Percentiles rank a stretch among this genome's conserved stretches.
Evolutionary conservation across 2,888 invertebrate genomes (phyloP).

Genomic region (Drosophila phalerata): DNA sequence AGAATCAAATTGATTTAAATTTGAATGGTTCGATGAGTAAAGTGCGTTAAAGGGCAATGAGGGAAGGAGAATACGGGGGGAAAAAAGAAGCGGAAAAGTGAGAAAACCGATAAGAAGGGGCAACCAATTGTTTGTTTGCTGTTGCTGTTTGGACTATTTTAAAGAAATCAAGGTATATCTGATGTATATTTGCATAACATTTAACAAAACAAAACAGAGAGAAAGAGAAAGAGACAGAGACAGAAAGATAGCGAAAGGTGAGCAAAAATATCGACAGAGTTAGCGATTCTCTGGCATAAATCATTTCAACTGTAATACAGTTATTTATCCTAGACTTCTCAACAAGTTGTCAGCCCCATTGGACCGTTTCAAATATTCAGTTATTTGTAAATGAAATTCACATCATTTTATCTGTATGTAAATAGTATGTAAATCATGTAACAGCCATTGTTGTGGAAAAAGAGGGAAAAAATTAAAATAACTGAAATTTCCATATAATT

Average conservation of each 20-base stretch:
- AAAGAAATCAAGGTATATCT: slow-evolving; percentile 13
- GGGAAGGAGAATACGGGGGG: background rate
- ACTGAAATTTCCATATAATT: slow-evolving; percentile 18
- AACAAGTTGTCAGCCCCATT: slow-evolving; percentile 16
- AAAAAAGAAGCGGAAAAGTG: slow-evolving; percentile 41
- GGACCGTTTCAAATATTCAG: background rate
- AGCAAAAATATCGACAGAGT: background rate
- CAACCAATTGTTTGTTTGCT: slow-evolving; percentile 36
- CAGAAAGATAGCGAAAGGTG: background rate
- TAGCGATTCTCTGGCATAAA: slow-evolving; percentile 8
- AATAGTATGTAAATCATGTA: slow-evolving; percentile 18
- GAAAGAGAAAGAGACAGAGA: background rate
- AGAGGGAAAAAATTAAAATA: background rate
- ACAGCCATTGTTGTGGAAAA: slow-evolving; percentile 8
- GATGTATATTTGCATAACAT: slow-evolving; percentile 52
- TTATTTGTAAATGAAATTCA: slow-evolving; percentile 23
- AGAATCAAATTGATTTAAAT: slow-evolving; percentile 82
- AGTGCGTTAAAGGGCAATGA: slow-evolving; percentile 45
- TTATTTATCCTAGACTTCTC: slow-evolving; percentile 4
- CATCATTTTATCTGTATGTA: slow-evolving; percentile 7
- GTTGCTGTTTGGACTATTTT: slow-evolving; percentile 14
- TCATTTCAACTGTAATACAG: slow-evolving; percentile 10
- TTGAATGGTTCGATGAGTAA: slow-evolving; percentile 75
- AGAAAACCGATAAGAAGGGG: slow-evolving; percentile 56
- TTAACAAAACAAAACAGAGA: slow-evolving; percentile 27